Evolutionary conservation across 2,888 invertebrate genomes (phyloP).

Genomic region (Tetragonisca angustula): DNA sequence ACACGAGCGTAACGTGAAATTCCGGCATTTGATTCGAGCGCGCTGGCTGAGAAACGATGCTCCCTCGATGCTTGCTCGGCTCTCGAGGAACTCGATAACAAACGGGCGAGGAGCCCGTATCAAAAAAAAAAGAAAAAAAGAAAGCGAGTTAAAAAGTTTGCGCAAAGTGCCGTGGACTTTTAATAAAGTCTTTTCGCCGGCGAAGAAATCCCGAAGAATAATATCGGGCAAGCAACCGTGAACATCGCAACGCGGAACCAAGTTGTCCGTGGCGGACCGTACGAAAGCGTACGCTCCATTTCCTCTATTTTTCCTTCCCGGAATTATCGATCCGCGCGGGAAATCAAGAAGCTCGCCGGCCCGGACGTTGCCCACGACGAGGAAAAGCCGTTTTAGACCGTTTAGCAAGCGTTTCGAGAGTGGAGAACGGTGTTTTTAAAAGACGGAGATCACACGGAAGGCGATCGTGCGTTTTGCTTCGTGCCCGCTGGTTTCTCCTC

Average conservation of each 20-base stretch:
- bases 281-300: slow-evolving; percentile 33
- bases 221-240: slow-evolving; percentile 65
- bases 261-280: slow-evolving; percentile 33
- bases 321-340: slow-evolving; percentile 62
- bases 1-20: not conserved
- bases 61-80: slow-evolving; percentile 21
- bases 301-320: slow-evolving; percentile 56
- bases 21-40: slow-evolving; percentile 8
- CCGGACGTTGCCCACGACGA: slow-evolving; percentile 1
- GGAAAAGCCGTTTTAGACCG: slow-evolving; percentile 49
- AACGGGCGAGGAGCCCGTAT: slow-evolving; percentile 41
- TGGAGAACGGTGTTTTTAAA: slow-evolving; percentile 54
- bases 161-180: slow-evolving; percentile 55
- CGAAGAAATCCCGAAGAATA: slow-evolving; percentile 69
- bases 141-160: slow-evolving; percentile 68
- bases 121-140: slow-evolving; percentile 20
- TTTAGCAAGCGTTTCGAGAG: slow-evolving; percentile 61
- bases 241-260: not conserved
- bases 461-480: slow-evolving; percentile 38
- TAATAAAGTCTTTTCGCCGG: slow-evolving; percentile 69
- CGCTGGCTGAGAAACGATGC: not conserved
- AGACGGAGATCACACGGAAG: slow-evolving; percentile 31
- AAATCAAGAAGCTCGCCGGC: slow-evolving; percentile 36
- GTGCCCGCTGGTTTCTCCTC: too few relatives aligned
- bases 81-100: slow-evolving; percentile 48